Evolutionary conservation across 2,113 vertebrate genomes (phyloP).

Genomic region (Myiagra hebetior): DNA sequence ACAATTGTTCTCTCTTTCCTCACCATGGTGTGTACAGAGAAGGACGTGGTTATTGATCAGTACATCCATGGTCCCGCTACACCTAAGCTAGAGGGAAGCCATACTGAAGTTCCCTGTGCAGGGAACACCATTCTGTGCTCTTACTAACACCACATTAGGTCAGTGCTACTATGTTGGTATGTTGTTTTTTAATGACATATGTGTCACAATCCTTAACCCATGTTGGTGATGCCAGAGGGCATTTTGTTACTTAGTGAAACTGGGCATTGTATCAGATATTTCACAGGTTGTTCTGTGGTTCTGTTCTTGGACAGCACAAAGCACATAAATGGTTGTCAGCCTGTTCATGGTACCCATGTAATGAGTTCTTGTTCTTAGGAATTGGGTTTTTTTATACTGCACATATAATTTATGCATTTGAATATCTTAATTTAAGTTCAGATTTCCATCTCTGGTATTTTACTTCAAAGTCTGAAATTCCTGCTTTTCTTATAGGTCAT

Average conservation of each 20-base stretch:
- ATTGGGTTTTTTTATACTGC: accelerated
- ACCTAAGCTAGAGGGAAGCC: background rate
- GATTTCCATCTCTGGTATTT: background rate
- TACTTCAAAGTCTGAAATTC: background rate
- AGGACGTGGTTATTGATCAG: accelerated
- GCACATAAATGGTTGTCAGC: background rate
- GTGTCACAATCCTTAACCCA: background rate
- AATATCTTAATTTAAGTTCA: background rate
- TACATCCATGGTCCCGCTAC: background rate
- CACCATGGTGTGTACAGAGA: accelerated
- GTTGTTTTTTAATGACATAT: background rate
- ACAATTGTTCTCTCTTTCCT: background rate
- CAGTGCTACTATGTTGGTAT: background rate
- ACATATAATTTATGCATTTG: background rate
- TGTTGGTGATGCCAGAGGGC: accelerated
- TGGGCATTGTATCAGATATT: background rate
- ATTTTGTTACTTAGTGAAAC: background rate
- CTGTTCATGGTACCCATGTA: background rate
- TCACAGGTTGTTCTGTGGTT: background rate
- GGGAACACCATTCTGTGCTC: background rate
- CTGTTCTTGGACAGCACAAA: background rate
- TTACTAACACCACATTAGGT: background rate
- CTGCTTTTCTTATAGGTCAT: background rate
- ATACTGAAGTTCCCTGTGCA: background rate
- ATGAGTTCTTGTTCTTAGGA: background rate